These are phyloP conservation scores for Cydia pomonella DNA, from an alignment of 1,140 invertebrate species.

Conservation along the genomic window DNA sequence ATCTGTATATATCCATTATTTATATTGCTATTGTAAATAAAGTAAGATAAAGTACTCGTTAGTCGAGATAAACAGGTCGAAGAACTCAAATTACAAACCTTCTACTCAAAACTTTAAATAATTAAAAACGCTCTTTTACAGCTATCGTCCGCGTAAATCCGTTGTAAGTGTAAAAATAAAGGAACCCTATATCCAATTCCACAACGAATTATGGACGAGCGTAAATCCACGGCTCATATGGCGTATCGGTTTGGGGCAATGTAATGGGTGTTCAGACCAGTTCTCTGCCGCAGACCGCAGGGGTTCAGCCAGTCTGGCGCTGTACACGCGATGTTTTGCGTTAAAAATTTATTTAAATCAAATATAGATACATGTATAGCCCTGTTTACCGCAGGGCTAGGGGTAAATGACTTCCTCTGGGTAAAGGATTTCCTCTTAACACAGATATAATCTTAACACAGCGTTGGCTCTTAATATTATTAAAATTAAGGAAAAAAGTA, in stretches of 20 bases:
- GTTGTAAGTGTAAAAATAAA: conserved; percentile 31
- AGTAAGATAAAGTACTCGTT: too few relatives aligned
- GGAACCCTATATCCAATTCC: background rate
- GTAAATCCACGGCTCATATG: background rate
- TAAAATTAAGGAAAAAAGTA: too few relatives aligned
- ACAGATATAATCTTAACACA: too few relatives aligned
- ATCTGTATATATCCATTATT: too few relatives aligned
- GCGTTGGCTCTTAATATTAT: too few relatives aligned
- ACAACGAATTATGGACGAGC: background rate
- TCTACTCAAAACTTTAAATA: background rate
- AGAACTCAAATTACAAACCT: too few relatives aligned
- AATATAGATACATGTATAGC: background rate
- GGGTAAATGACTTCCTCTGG: background rate
- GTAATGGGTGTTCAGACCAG: conserved; percentile 27
- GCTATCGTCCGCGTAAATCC: conserved; percentile 6
- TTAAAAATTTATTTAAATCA: background rate
- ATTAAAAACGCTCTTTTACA: conserved; percentile 24
- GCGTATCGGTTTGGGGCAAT: background rate
- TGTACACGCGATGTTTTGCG: conserved; percentile 10
- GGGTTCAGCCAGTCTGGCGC: conserved; percentile 19
- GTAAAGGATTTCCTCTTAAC: too few relatives aligned
- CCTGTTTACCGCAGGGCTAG: background rate
- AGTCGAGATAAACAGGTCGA: too few relatives aligned
- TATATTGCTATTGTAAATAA: too few relatives aligned
- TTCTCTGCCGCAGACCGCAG: conserved; percentile 27